Evolutionary conservation across 2,113 vertebrate species (phyloP).

Genomic region (Trogon melanurus): DNA sequence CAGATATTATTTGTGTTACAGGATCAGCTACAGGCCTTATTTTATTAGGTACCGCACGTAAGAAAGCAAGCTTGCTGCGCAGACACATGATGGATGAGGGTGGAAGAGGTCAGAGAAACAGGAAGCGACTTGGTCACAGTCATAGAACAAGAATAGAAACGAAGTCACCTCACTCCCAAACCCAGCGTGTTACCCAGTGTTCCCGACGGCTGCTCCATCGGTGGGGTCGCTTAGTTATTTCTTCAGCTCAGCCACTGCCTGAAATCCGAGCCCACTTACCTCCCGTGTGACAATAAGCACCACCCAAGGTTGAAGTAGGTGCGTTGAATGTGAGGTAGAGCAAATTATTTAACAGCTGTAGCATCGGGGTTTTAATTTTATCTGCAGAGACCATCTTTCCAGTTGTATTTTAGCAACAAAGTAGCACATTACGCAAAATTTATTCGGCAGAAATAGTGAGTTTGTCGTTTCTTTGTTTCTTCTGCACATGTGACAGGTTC

Average conservation of each 20-base stretch:
- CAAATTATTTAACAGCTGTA: background rate
- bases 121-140: background rate
- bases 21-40: background rate
- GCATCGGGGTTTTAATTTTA: background rate
- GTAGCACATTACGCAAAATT: background rate
- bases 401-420: background rate
- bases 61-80: background rate
- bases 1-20: background rate
- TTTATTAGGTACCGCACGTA: background rate
- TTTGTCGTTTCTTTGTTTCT: background rate
- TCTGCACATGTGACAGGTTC: background rate
- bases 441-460: background rate
- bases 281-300: background rate
- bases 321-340: background rate
- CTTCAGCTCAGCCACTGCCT: background rate
- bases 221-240: background rate
- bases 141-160: background rate
- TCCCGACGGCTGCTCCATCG: background rate
- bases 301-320: background rate
- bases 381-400: background rate
- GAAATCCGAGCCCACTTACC: background rate
- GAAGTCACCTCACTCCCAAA: background rate
- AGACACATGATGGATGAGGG: conserved; percentile 9
- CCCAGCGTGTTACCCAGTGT: background rate
- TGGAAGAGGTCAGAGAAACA: conserved; percentile 27